Evolutionary conservation across 1,140 invertebrate genomes (phyloP), one percentile per base, ranked within the genome.

Genomic region (Nomia melanderi): DNA sequence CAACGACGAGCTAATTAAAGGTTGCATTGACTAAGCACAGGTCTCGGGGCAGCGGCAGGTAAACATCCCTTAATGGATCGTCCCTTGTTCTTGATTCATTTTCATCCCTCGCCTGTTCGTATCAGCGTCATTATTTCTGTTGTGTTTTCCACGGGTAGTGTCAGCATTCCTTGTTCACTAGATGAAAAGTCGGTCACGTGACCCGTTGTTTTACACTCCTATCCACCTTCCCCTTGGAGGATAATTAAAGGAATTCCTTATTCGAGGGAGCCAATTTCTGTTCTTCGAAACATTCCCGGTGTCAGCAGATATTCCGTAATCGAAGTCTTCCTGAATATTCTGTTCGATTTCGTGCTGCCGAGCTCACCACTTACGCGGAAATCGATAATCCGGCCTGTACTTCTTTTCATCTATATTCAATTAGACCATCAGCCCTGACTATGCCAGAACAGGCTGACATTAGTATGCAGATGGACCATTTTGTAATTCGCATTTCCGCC

Each of bases 1-100:
- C 69, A 82, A 78, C 63, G 39, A 73, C 67, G 41, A 20, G 27
- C 27, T 82, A 81, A 82, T 73, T 78, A 67, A 44, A 64, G 39
- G 50, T 12, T 20, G 59, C 63, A 64, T 82, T 50, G 75, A 78
- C 82, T 82, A 64, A 69, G 25, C 39, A 66, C 14, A 0, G 54
- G 3, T 6, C 14, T 44, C 27, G 50, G 8, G 17, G 31, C 47
- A 53, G 12, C 5, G 31, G 36, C n/a, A 29, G 31, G 56, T 73
- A 83, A 82, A 64, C 57, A 82, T 57, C 12, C 14, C 41, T 57
- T 73, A 67, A 69, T 77, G 36, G 50, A 36, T 65, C 25, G 62
- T 36, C 8, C 27, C 39, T 36, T 27, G 47, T 73, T 63, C 31
- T 27, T 77, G 69, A 67, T 59, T 78, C 72, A 59, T 76, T 60